Percentiles rank a stretch among this genome's conserved stretches.
Conservation (phyloP, 2,797 vertebrate species). For the Todus mexicanus region DNA sequence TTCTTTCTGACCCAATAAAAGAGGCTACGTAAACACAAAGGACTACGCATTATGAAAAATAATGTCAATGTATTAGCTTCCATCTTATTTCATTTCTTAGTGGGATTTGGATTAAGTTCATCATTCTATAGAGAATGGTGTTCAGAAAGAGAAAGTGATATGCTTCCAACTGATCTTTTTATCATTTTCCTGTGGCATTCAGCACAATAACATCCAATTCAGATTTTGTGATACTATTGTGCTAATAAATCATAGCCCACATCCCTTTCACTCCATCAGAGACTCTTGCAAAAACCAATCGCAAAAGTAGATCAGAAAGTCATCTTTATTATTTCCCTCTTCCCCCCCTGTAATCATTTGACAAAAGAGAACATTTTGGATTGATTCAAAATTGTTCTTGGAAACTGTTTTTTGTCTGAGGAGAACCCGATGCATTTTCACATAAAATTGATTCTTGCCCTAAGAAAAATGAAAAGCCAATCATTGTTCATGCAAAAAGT, state of each 20-base stretch:
- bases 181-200: neutral
- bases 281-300: neutral
- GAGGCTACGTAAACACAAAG: neutral
- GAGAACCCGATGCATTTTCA: slow-evolving; percentile 12
- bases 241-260: neutral
- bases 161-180: neutral
- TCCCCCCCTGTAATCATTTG: neutral
- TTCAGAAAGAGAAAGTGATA: neutral
- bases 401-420: neutral
- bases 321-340: neutral
- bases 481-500: neutral
- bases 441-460: slow-evolving; percentile 6
- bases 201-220: neutral
- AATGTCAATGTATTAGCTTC: neutral
- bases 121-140: neutral
- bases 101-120: neutral
- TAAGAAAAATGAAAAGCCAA: neutral
- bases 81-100: neutral
- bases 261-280: neutral
- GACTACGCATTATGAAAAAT: neutral
- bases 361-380: slow-evolving; percentile 12
- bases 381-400: slow-evolving; percentile 8
- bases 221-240: neutral
- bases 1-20: neutral
- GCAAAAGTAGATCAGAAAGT: neutral